Conservation (phyloP, 2,113 vertebrate genomes). For the Rhea pennata region DNA sequence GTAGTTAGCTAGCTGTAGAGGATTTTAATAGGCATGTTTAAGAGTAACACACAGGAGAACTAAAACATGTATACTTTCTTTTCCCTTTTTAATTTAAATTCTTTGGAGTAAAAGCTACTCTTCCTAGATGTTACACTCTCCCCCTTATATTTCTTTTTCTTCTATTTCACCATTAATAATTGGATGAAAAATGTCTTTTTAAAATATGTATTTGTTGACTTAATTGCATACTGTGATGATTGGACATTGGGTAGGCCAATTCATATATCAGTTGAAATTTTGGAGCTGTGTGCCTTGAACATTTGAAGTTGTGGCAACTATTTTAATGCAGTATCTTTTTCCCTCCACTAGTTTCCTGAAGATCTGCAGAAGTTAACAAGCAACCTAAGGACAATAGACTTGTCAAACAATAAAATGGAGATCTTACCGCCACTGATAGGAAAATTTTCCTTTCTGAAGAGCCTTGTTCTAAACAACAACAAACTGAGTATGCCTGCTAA, state of each 20-base stretch:
- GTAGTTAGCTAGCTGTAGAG: neutral
- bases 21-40: neutral
- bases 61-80: neutral
- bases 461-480: constrained; percentile 91
- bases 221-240: neutral
- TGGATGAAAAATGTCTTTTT: neutral
- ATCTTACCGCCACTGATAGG: constrained; percentile 84
- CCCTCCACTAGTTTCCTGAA: constrained; percentile 87
- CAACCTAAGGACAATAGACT: constrained; percentile 92
- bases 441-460: constrained; percentile 91
- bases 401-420: constrained; percentile 95
- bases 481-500: constrained; percentile 84
- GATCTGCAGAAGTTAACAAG: constrained; percentile 90
- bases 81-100: neutral
- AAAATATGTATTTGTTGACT: neutral
- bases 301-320: neutral
- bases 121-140: neutral
- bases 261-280: neutral
- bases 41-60: neutral
- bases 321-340: constrained; percentile 1
- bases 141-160: neutral
- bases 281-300: neutral
- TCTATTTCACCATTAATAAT: neutral
- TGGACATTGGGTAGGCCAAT: neutral
- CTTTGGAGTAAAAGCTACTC: neutral